Evolutionary conservation across 1,140 invertebrate genomes (phyloP).

Genomic region (Portunus trituberculatus): DNA sequence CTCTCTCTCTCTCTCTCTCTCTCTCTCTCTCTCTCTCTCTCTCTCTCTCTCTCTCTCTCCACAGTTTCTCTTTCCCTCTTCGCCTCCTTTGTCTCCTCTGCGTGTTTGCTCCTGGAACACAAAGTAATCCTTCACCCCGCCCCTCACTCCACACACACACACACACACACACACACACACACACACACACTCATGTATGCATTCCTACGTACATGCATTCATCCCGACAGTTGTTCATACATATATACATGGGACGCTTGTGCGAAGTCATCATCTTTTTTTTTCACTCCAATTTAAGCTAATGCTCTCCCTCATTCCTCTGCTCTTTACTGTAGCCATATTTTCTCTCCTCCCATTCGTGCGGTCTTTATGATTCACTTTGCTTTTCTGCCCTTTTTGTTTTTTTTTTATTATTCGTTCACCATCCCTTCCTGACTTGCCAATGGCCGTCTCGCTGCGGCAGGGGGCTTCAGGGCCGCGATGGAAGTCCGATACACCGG

Average conservation of each 20-base stretch:
- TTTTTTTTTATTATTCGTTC: neutral
- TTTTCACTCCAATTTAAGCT: neutral
- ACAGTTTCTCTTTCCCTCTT: neutral
- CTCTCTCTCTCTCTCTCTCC: neutral
- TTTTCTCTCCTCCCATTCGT: no score
- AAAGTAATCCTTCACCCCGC: neutral
- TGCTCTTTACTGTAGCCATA: no score
- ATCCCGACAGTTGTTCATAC: neutral
- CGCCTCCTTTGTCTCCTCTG: constrained; percentile 3
- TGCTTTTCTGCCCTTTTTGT: no score
- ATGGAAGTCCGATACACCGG: neutral
- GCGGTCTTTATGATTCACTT: no score
- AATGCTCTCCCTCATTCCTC: no score
- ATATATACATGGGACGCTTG: neutral
- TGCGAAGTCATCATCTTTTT: neutral
- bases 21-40: neutral
- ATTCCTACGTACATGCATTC: neutral
- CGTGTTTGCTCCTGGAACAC: neutral
- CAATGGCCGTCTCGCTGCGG: neutral
- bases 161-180: neutral
- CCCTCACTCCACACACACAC: neutral
- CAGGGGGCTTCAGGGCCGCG: neutral
- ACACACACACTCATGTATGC: neutral
- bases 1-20: neutral
- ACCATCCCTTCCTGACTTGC: neutral